Base-by-base conservation (phyloP, 2,797 vertebrate genomes). In the Sitta carolinensis region DNA sequence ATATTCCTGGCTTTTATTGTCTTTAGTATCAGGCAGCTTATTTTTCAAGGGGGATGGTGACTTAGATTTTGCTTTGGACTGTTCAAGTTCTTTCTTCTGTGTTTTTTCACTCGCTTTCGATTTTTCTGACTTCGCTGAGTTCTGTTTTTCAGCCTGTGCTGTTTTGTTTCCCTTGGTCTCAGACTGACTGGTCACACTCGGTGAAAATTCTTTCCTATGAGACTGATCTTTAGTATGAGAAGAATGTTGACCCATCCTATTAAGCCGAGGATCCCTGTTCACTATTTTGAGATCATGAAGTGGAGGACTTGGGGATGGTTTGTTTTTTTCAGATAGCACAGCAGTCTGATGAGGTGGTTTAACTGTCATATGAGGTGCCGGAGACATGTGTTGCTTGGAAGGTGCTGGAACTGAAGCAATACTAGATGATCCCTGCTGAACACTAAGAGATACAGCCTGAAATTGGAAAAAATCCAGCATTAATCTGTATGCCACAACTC, bases 231-330 rank as follows among this genome's bases (percentile, higher is more conserved):
- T 99, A 95, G 96, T 62, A 77, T 98, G 98, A 67, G 98, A 89
- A 48, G 97, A 94, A 84, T 98, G 90, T 1, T 98, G 96, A 54
- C 97, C 95, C 13, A 79, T 63, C 63, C 99, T 98, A 96, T 99
- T 99, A 83, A 99, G 98, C 51, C 99, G 98, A 57, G 99, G 99
- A 97, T 99, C 99, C 95, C 99, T 98, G 67, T 98, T 98, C 48
- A 98, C 93, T 20, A 97, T 95, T 96, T 99, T 99, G 23, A 98
- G 54, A 58, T 99, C 99, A 15, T 98, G 84, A 73, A 97, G 97
- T 55, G 98, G 98, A 54, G 98, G 97, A 34, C 98, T 95, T 51
- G 97, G 94, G 83, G 97, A 97, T 77, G 97, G 95, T 66, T 93
- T 97, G 52, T 10, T 97, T 97, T 98, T 98, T 80, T 98, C 97